Base-by-base conservation (phyloP, 2,888 invertebrate species). In the Drosophila diplacantha region DNA sequence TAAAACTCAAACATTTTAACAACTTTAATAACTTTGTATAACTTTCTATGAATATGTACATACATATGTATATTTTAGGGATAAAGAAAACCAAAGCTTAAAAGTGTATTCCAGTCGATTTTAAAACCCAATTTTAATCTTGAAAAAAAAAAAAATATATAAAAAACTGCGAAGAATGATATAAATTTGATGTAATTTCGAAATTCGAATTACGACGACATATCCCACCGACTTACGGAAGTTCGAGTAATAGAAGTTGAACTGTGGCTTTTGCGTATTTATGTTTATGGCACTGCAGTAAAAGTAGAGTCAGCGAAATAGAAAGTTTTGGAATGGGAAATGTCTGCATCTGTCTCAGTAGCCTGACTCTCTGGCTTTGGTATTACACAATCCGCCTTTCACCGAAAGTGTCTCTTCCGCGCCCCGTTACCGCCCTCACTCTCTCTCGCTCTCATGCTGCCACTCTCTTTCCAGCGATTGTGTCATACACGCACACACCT, bases 341-440 rank as follows among this genome's bases (percentile, higher is more conserved):
- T 63, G 68, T 61, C 43, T 69, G 69, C 69, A 61, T 61, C 69
- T 56, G 67, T 39, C 59, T 55, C 35, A 52, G 46, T 39, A 34
- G 11, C 26, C 61, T 39, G 11, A 11, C 61, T 41, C 44, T 46
- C 44, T 61, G 41, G 29, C 55, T 59, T 57, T 55, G 38, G 41
- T 46, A 61, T 68, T 68, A 68, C 69, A 68, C 61, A 68, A 68
- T 69, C 55, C 57, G 50, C 69, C 69, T 69, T 69, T 69, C 69
- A 69, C 69, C 56, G 68, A 69, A 63, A 69, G 47, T 68, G 54
- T 68, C 54, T 55, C 61, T 38, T 54, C 64, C 29, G 44, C 43
- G 20, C 50, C 58, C 26, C 50, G 32, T 22, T 18, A 20, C n/a
- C 51, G 39, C 57, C 53, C 38, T 56, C 35, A 20, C 57, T 55